These are phyloP conservation scores for Nothoprocta perdicaria DNA, from an alignment of 2,113 vertebrate genomes.

Conservation along the genomic window DNA sequence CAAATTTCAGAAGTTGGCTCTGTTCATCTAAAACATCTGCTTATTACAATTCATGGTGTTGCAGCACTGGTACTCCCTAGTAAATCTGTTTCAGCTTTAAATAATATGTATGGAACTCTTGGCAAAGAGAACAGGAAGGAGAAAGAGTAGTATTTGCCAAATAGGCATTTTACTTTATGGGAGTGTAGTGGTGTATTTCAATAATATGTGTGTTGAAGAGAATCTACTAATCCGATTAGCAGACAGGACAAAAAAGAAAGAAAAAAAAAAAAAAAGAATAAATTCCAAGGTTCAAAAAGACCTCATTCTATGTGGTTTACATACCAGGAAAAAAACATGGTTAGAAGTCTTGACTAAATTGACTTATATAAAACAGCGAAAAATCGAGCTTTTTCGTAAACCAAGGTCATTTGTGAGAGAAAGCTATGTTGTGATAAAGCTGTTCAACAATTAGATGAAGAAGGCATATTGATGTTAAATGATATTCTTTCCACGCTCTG, in stretches of 20 bases:
- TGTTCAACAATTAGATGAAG: slow-evolving; percentile 49
- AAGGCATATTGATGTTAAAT: slow-evolving; percentile 44
- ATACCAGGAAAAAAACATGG: neutral
- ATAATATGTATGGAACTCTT: slow-evolving; percentile 52
- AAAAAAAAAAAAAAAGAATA: neutral
- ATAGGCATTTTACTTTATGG: slow-evolving; percentile 38
- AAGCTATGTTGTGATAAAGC: slow-evolving; percentile 48
- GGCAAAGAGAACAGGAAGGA: slow-evolving; percentile 51
- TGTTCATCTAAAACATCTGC: slow-evolving; percentile 68
- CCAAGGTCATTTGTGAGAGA: slow-evolving; percentile 62
- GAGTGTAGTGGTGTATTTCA: slow-evolving; percentile 21
- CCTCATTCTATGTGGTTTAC: neutral
- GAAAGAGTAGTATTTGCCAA: slow-evolving; percentile 12
- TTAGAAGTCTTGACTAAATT: slow-evolving; percentile 7
- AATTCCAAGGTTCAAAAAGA: slow-evolving; percentile 20
- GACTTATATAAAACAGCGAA: neutral
- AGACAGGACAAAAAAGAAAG: slow-evolving; percentile 14
- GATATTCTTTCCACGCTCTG: slow-evolving; percentile 2
- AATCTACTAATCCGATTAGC: slow-evolving; percentile 40
- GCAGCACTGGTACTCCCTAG: slow-evolving; percentile 47
- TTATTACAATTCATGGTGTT: slow-evolving; percentile 56
- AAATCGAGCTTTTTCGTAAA: slow-evolving; percentile 50
- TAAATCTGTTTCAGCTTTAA: slow-evolving; percentile 63
- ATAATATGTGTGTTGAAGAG: slow-evolving; percentile 12
- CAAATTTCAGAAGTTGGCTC: slow-evolving; percentile 7